These are phyloP conservation scores for Polia nebulosa DNA, from an alignment of 2,888 invertebrate species.

Conservation along the genomic window DNA sequence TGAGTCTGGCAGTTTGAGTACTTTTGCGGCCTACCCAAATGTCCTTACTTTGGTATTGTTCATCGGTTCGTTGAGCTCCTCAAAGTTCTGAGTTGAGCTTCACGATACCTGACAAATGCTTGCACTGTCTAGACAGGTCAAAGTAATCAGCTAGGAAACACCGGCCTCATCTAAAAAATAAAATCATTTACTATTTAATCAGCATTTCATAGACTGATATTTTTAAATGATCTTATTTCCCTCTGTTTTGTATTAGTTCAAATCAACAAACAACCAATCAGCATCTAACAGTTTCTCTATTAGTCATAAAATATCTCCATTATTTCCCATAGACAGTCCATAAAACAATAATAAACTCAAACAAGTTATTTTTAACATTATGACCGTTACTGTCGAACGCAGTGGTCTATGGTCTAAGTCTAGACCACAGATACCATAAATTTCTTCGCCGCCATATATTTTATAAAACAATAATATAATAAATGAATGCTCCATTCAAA, in stretches of 20 bases:
- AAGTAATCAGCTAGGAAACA: too few species aligned
- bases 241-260: not conserved
- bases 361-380: not conserved
- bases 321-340: not conserved
- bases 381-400: constrained; percentile 10
- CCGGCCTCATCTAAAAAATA: too few species aligned
- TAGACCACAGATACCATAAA: constrained; percentile 45
- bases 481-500: constrained; percentile 53
- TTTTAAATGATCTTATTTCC: not conserved
- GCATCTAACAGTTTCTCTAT: not conserved
- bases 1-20: too few species aligned
- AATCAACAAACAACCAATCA: constrained; percentile 6
- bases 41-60: too few species aligned
- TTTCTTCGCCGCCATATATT: constrained; percentile 32
- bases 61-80: too few species aligned
- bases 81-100: too few species aligned
- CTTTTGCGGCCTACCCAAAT: too few species aligned
- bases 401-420: constrained; percentile 27
- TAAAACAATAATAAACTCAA: constrained; percentile 42
- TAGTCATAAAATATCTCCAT: constrained; percentile 23
- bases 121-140: too few species aligned
- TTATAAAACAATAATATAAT: constrained; percentile 32
- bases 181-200: too few species aligned
- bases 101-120: too few species aligned
- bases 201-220: too few species aligned